Evolutionary conservation across 1,140 invertebrate species (phyloP).

Genomic region (Nephila pilipes): DNA sequence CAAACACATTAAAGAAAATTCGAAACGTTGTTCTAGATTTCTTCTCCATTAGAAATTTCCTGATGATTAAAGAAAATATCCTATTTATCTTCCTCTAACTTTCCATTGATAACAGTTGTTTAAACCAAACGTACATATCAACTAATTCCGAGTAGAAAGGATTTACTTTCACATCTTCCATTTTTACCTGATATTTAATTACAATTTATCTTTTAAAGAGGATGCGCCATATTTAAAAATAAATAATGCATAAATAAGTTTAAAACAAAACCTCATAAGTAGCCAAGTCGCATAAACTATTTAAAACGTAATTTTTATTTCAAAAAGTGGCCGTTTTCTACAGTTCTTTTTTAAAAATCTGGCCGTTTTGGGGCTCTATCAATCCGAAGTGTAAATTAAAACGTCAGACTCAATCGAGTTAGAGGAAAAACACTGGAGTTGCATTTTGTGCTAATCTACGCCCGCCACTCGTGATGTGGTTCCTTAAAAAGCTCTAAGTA

Average conservation of each 20-base stretch:
- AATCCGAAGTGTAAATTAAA: background rate
- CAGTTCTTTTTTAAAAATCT: background rate
- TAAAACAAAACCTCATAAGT: background rate
- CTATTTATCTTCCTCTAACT: too few species aligned
- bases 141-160: too few species aligned
- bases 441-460: slow-evolving; percentile 34
- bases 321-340: background rate
- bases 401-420: background rate
- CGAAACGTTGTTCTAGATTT: too few species aligned
- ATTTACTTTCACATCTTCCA: too few species aligned
- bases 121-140: too few species aligned
- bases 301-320: background rate
- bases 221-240: too few species aligned
- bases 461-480: slow-evolving; percentile 23
- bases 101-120: too few species aligned
- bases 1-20: too few species aligned
- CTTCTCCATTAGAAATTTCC: too few species aligned
- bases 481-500: slow-evolving; percentile 9
- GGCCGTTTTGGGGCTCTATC: background rate
- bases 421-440: background rate
- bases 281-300: background rate
- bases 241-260: background rate
- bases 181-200: too few species aligned
- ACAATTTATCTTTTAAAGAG: too few species aligned
- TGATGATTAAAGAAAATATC: too few species aligned